These are phyloP conservation scores for Himantopus leucocephalus DNA, from an alignment of 2,113 vertebrate genomes.

Conservation along the genomic window DNA sequence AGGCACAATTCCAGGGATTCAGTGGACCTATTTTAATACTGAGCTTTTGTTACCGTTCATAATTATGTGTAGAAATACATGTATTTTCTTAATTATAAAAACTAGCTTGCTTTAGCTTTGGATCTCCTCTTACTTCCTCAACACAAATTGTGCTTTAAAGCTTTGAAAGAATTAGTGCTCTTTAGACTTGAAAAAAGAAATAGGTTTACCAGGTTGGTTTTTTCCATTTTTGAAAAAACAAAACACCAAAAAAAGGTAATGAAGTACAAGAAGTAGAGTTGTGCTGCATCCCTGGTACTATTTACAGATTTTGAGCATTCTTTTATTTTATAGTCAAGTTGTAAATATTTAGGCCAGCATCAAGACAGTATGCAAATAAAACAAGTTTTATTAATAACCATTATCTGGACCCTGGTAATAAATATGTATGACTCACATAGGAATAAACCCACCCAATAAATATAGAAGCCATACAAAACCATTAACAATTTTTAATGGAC, in stretches of 20 bases:
- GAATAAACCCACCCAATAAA: conserved; percentile 58
- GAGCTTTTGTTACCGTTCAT: conserved; percentile 73
- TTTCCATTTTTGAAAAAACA: not conserved
- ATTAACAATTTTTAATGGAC: conserved; percentile 63
- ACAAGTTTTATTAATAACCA: conserved; percentile 63
- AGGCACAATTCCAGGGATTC: conserved; percentile 74
- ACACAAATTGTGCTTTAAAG: not conserved
- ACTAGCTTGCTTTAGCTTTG: not conserved
- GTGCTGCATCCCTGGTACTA: not conserved
- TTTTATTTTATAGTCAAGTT: conserved; percentile 7
- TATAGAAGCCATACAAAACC: conserved; percentile 52
- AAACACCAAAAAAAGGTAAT: not conserved
- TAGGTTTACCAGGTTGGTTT: not conserved
- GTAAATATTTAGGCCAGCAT: conserved; percentile 47
- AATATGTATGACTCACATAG: conserved; percentile 49
- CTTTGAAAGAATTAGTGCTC: conserved; percentile 12
- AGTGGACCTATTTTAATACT: conserved; percentile 65
- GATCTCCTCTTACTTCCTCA: not conserved
- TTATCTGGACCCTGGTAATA: conserved; percentile 52
- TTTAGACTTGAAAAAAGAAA: not conserved
- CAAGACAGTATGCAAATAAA: conserved; percentile 62
- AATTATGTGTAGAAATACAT: conserved; percentile 60
- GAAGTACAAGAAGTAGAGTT: not conserved
- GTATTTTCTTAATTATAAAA: conserved; percentile 56
- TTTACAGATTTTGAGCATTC: conserved; percentile 4